Conservation (phyloP, 2,113 vertebrate genomes). For the Galbula dea region DNA sequence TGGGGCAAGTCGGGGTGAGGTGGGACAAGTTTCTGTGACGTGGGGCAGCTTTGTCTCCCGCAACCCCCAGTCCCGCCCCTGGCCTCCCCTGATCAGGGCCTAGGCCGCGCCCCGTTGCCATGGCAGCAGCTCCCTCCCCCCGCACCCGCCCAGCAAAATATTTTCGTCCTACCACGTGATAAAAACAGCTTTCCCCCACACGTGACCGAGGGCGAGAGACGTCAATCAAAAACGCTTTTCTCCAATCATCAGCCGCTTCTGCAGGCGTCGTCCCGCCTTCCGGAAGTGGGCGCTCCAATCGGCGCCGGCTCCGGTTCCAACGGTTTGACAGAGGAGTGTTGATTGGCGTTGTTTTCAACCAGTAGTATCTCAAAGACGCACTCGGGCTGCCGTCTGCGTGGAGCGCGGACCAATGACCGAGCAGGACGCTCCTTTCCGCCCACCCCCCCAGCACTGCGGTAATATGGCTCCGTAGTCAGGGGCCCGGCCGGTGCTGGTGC, state of each 20-base stretch:
- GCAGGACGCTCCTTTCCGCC: background rate
- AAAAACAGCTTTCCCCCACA: slow-evolving; percentile 17
- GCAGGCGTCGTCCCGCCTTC: background rate
- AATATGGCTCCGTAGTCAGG: slow-evolving; percentile 70
- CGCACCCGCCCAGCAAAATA: background rate
- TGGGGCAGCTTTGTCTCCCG: background rate
- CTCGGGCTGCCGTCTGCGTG: background rate
- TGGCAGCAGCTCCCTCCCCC: background rate
- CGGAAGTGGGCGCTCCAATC: background rate
- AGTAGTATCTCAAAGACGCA: accelerated
- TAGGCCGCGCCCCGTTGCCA: background rate
- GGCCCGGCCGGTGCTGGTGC: background rate
- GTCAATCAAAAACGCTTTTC: background rate
- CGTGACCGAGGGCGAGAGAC: background rate
- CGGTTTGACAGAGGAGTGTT: background rate
- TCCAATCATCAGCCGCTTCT: background rate
- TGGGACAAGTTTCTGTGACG: background rate
- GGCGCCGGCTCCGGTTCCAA: background rate
- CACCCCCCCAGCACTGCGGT: slow-evolving; percentile 53
- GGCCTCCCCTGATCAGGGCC: too few species aligned
- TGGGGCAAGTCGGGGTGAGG: background rate
- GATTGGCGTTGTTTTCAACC: accelerated
- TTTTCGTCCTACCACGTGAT: slow-evolving; percentile 39
- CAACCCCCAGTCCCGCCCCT: too few species aligned
- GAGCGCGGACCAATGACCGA: background rate